Base-by-base conservation (phyloP, 2,888 invertebrate species). In the Phalangium opilio region DNA sequence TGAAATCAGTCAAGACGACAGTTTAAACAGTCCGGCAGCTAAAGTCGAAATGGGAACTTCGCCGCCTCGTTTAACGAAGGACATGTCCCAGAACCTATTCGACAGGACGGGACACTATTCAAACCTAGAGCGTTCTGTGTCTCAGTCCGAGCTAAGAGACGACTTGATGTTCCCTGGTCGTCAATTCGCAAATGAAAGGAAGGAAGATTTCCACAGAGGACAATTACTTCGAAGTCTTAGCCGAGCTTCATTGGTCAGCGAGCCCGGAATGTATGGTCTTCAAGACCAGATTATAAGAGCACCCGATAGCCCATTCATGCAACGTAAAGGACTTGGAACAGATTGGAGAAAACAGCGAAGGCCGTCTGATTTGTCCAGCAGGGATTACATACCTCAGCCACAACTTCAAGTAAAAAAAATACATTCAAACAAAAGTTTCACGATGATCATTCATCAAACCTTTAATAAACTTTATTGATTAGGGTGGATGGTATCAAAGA, bases 201-300 rank as follows among this genome's bases (percentile, higher is more conserved):
- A n/a, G 8, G 38, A 38, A n/a, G 38, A 38, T 38, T 3, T 14
- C 10, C 10, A 17, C n/a, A 8, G 38, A 8, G 38, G 38, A 12
- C 15, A 14, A n/a, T 44, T 52, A 45, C 50, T 49, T 19, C 45
- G 52, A 14, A 52, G 52, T 20, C 35, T 50, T 4, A 52, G 52
- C 19, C 45, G 50, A 11, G 41, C 45, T 18, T 52, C 52, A 8
- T 35, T 52, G 3, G 46, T 44, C 8, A 49, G 52, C 7, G 52
- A 52, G 10, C 47, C 38, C 1, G 7, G 27, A 4, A 27, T 27
- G 27, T 27, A 27, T 27, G 4, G 5, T 27, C 27, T 27, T 4
- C 27, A 27, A 27, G 27, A 27, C 8, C 27, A 27, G 8, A 27
- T 27, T 27, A 27, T 7, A 7, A 27, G 27, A 8, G 8, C 27